A percentile compares a stretch with the other conserved stretches of the same genome.
Evolutionary conservation across 1,140 invertebrate genomes (phyloP).

Genomic region (Drosophila eugracilis): DNA sequence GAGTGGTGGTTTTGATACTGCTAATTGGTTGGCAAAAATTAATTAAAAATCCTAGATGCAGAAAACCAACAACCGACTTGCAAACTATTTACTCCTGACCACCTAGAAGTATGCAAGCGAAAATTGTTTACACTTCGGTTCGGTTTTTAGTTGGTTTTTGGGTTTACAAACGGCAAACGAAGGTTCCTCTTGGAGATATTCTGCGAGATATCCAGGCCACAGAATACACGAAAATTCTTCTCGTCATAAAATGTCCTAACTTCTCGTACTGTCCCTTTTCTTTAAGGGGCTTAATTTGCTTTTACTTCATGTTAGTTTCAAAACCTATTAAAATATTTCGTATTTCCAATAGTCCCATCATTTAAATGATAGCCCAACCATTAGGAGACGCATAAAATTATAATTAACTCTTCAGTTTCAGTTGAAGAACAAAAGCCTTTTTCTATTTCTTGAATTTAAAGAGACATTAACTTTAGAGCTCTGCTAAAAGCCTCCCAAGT

Average conservation of each 20-base stretch:
- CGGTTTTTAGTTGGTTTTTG: neutral
- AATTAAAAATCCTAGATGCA: constrained; percentile 43
- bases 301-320: no score
- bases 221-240: no score
- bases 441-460: neutral
- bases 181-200: neutral
- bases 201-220: neutral
- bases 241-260: no score
- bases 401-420: neutral
- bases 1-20: constrained; percentile 38
- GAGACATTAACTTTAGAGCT: neutral
- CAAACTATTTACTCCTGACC: constrained; percentile 11
- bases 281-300: no score
- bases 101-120: constrained; percentile 35
- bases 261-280: no score
- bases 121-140: constrained; percentile 28
- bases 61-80: neutral
- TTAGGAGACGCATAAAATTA: neutral
- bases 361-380: no score
- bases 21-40: constrained; percentile 48
- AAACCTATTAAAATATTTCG: no score
- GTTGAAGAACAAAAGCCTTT: neutral
- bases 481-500: constrained; percentile 1
- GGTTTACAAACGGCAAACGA: neutral
- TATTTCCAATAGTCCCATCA: no score